A percentile compares a stretch with the other conserved stretches of the same genome.
phyloP scores from a whole-genome alignment of 2,797 vertebrate species.

The Varecia variegata region DNA sequence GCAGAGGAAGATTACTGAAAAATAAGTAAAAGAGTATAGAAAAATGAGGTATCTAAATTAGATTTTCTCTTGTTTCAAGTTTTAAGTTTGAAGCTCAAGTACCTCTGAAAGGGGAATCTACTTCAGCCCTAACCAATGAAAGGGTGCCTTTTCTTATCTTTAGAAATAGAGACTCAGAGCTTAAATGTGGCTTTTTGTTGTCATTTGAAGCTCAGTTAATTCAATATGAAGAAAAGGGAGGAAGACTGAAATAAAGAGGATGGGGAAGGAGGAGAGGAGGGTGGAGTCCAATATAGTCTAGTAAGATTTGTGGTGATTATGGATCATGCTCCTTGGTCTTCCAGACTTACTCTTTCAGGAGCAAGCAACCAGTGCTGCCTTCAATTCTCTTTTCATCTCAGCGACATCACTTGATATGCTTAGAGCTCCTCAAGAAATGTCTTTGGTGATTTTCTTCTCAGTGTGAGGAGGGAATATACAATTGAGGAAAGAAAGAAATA shows the following conservation, averaged over 20 bases:
- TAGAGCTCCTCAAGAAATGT: not conserved
- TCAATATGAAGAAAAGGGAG: not conserved
- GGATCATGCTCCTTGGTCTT: not conserved
- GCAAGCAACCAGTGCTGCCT: not conserved
- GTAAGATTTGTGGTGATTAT: not conserved
- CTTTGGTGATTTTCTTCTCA: conserved; percentile 46
- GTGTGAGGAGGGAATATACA: not conserved
- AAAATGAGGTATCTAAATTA: not conserved
- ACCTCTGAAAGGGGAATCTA: not conserved
- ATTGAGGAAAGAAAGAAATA: not conserved
- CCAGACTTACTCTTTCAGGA: not conserved
- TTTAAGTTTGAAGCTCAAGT: not conserved
- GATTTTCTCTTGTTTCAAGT: not conserved
- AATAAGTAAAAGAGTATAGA: not conserved
- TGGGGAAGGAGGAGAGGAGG: not conserved
- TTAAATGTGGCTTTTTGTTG: not conserved
- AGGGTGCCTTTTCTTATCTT: not conserved
- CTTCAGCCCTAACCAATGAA: not conserved
- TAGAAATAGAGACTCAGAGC: not conserved
- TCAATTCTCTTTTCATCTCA: not conserved
- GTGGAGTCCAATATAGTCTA: not conserved
- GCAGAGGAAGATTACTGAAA: not conserved
- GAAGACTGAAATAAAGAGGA: not conserved
- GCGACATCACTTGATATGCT: not conserved
- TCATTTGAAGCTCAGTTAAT: not conserved